A percentile compares a stretch with the other conserved stretches of the same genome.
Conservation (phyloP, 2,888 invertebrate genomes). For the Antitype chi region DNA sequence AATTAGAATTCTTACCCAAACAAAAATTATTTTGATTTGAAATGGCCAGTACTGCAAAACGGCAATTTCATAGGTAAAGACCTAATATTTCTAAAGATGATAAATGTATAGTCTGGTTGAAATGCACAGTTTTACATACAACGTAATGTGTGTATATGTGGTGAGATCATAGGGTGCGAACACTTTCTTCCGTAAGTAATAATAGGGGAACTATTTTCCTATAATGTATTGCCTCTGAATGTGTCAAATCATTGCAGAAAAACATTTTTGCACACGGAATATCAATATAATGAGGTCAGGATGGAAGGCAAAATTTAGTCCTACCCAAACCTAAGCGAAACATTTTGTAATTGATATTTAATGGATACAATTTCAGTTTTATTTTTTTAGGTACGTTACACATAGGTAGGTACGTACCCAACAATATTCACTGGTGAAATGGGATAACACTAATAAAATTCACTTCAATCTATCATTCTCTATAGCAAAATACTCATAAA, state of each 20-base stretch:
- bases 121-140: slow-evolving; percentile 27
- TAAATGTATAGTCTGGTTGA: slow-evolving; percentile 6
- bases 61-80: too few species aligned
- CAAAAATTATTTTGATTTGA: too few species aligned
- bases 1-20: too few species aligned
- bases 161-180: slow-evolving; percentile 9
- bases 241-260: slow-evolving; percentile 38
- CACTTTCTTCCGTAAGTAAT: slow-evolving; percentile 6
- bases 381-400: neutral
- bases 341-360: neutral
- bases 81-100: neutral
- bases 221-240: slow-evolving; percentile 38
- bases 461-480: neutral
- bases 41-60: too few species aligned
- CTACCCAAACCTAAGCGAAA: neutral
- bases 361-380: neutral
- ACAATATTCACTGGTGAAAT: neutral
- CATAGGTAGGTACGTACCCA: neutral
- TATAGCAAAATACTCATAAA: neutral
- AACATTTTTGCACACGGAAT: slow-evolving; percentile 32
- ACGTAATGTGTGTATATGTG: neutral
- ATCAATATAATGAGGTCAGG: slow-evolving; percentile 1
- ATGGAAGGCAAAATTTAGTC: neutral
- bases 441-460: neutral
- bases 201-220: slow-evolving; percentile 14